Evolutionary conservation across 2,797 vertebrate species (phyloP), one percentile per base, ranked within the genome.

Genomic region (Coregonus suidteri): DNA sequence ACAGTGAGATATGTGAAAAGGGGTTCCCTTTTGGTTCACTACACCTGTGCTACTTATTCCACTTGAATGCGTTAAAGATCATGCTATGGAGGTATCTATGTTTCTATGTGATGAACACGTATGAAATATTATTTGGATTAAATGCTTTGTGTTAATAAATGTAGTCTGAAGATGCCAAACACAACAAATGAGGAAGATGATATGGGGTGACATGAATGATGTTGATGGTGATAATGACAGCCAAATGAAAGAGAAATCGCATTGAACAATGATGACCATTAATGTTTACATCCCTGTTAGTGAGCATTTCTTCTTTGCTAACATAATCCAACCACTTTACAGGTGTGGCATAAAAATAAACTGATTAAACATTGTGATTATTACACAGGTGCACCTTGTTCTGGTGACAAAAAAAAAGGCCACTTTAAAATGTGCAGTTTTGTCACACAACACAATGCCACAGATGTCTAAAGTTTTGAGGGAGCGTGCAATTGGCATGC

Each of bases 171-270:
- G 74, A 79, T 35, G 62, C 79, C 37, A 67, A 72, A 80, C 82
- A 82, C 77, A 69, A 81, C 80, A 84, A 65, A 79, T 51, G 30
- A 83, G 37, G 0, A 75, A 25, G 74, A 86, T 25, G 31, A 84
- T 37, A 59, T 76, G 76, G 75, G 75, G 31, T 1, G 25, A 68
- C 71, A 47, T 47, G 41, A 47, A 11, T 47, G 41, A 47, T 3
- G 77, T 84, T 79, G 65, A 65, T 35, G 72, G 3, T 34, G 9
- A 79, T 76, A 81, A 74, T 82, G 73, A 84, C 11, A 62, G 81
- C 85, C 83, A 87, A 88, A 87, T 87, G 78, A 89, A 59, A 77
- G 83, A 88, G 82, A 85, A 85, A 74, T 86, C 65, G 65, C 85
- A 88, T 81, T 37, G 69, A 67, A 79, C 83, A 77, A 82, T 67